A percentile compares a stretch with the other conserved stretches of the same genome.
Conservation (phyloP, 2,888 invertebrate genomes). For the Rhimphoctona megacephalus region DNA sequence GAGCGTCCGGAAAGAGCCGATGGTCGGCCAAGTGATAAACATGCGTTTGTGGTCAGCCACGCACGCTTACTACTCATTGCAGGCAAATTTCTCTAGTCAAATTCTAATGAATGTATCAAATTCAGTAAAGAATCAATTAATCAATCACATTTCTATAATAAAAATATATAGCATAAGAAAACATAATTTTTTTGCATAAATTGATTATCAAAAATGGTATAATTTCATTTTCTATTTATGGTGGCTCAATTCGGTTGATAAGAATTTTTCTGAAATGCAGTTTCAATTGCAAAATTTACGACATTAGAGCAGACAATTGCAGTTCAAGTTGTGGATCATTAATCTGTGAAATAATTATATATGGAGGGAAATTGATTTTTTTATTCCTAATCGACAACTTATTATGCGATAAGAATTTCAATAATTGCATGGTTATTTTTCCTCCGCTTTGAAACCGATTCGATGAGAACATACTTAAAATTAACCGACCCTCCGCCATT, state of each 20-base stretch:
- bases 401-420: not conserved
- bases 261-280: not conserved
- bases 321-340: no score
- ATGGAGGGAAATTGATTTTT: no score
- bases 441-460: not conserved
- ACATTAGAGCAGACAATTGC: no score
- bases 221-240: no score
- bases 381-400: no score
- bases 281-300: no score
- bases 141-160: no score
- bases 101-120: not conserved
- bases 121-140: not conserved
- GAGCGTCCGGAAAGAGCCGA: not conserved
- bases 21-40: conserved; percentile 44
- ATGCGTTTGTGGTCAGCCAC: conserved; percentile 39
- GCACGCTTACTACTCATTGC: not conserved
- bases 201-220: no score
- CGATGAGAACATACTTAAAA: conserved; percentile 73
- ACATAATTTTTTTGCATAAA: no score
- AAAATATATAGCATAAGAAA: not conserved
- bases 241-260: not conserved
- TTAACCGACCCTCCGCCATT: conserved; percentile 69
- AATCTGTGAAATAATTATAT: no score
- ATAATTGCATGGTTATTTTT: not conserved
- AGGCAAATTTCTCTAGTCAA: not conserved